phyloP scores from a whole-genome alignment of 2,113 vertebrate genomes.

The Neolamprologus brichardi region DNA sequence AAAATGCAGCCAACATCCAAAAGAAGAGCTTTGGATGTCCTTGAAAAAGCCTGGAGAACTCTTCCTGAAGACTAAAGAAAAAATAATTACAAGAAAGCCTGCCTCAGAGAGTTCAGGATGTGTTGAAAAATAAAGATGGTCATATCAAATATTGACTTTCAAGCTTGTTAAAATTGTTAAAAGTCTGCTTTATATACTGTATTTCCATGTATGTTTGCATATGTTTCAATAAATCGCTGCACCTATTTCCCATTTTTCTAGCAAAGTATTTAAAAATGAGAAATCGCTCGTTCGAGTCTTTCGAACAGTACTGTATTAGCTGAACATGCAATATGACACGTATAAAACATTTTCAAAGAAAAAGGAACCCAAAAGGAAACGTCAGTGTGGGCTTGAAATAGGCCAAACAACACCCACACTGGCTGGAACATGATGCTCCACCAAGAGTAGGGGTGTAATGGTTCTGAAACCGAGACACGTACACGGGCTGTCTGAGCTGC shows the following conservation, averaged over 20 bases:
- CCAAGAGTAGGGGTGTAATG: not conserved
- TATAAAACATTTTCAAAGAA: not conserved
- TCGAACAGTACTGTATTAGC: not conserved
- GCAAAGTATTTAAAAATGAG: not conserved
- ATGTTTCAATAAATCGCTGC: not conserved
- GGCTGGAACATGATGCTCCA: not conserved
- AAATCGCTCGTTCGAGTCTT: not conserved
- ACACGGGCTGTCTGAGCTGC: not conserved
- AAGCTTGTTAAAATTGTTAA: not conserved
- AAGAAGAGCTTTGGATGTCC: not conserved
- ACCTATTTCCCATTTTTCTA: not conserved
- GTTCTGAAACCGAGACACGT: not conserved
- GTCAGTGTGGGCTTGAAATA: not conserved
- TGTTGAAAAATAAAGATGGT: not conserved
- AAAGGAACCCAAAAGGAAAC: not conserved
- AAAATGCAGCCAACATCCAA: not conserved
- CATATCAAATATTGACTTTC: not conserved
- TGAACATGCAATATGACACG: not conserved
- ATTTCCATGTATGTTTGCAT: not conserved
- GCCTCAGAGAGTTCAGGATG: not conserved
- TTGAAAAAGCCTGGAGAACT: not conserved
- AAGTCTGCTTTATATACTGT: not conserved
- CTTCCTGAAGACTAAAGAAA: not conserved
- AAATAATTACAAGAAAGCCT: not conserved
- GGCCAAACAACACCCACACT: not conserved